Percentiles rank a stretch among this genome's conserved stretches.
Conservation (phyloP, 2,888 invertebrate genomes). For the Microchrysa polita region DNA sequence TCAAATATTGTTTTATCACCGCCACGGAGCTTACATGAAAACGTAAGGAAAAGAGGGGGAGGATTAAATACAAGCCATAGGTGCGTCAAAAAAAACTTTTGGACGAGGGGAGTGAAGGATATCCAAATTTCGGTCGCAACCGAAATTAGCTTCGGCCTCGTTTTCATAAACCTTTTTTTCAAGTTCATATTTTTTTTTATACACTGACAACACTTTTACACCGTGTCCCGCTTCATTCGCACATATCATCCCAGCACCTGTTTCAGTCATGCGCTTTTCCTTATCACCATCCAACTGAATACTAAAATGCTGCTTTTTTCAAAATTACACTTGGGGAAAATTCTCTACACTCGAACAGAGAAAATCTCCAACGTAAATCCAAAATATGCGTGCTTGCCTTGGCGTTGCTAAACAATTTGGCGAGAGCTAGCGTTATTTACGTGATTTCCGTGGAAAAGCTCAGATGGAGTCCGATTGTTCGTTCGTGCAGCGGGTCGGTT, state of each 20-base stretch:
- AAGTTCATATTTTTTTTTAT: too few species aligned
- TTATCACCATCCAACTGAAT: conserved; percentile 13
- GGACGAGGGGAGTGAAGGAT: too few species aligned
- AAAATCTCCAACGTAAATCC: conserved; percentile 4
- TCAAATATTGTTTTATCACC: too few species aligned
- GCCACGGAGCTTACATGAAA: too few species aligned
- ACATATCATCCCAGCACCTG: conserved; percentile 28
- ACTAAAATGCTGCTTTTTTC: background rate
- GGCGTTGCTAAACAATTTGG: conserved; percentile 35
- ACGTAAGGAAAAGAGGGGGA: too few species aligned
- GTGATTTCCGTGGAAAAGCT: conserved; percentile 39
- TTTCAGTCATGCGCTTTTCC: conserved; percentile 32
- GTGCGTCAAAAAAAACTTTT: too few species aligned
- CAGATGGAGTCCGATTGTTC: conserved; percentile 27
- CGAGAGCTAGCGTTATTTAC: conserved; percentile 1
- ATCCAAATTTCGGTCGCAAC: too few species aligned
- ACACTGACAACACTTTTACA: background rate
- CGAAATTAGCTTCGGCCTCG: too few species aligned
- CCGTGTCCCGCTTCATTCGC: conserved; percentile 6
- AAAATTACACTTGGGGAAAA: background rate
- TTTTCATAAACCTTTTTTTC: too few species aligned
- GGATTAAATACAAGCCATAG: too few species aligned
- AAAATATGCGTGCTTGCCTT: conserved; percentile 8
- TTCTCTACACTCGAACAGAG: background rate
- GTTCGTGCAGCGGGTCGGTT: background rate